Base-by-base conservation (phyloP, 2,113 vertebrate genomes). In the Symphodus melops region DNA sequence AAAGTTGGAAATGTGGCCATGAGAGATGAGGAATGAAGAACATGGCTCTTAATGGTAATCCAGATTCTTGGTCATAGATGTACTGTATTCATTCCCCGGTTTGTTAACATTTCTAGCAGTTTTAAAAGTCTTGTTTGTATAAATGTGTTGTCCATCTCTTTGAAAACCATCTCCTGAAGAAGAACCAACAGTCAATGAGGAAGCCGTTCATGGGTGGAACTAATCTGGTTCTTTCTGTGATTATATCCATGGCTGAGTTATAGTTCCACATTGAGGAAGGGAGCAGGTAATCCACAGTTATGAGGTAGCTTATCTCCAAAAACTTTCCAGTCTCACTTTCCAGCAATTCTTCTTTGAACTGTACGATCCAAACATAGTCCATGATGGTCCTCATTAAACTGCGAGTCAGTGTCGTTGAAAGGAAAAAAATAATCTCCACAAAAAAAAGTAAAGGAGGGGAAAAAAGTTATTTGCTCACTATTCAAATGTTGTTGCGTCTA, bases 401-500 rank as follows among this genome's bases (percentile, higher is more conserved):
- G 63, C 14, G 44, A 69, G 56, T 94, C 90, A 94, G 84, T 90
- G 93, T 84, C n/a, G 56, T 75, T 64, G 33, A 68, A 93, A 88
- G 92, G 93, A 57, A 76, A 81, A 81, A 80, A 82, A 89, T 84
- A 68, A 88, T 74, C 78, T 89, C 87, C 92, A 95, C 89, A 90
- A 94, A 96, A 95, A 87, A 41, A 41, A n/a, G n/a, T 41, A 71
- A 54, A 72, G 74, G 63, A 68, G 72, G 61, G 82, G 1, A 76
- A 77, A 84, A 86, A 85, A 72, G 57, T 89, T n/a, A 73, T 87
- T 91, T 92, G 90, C 92, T 94, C 91, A 93, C 89, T 84, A 75
- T 91, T 89, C 89, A 33, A 33, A 33, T 33, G 28, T 68, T 88
- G 79, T 87, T 72, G 68, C 77, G 81, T 90, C 85, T 86, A 82